These are phyloP conservation scores for Eudyptes chrysolophus DNA, from an alignment of 2,113 vertebrate genomes.

Conservation along the genomic window DNA sequence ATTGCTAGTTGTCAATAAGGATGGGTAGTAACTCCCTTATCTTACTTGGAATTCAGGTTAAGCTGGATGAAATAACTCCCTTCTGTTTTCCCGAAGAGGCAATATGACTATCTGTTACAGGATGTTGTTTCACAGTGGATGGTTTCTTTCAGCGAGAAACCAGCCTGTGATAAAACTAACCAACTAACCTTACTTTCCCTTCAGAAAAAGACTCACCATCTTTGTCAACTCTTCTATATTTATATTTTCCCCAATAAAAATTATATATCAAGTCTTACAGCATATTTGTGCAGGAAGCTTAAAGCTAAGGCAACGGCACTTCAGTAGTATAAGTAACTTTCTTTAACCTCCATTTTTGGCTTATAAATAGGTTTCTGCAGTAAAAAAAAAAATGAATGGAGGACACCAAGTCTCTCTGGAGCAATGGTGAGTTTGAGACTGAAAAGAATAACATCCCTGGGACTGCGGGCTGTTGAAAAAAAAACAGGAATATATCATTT, in stretches of 20 bases:
- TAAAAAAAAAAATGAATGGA: not conserved
- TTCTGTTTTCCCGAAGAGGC: not conserved
- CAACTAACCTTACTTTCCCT: not conserved
- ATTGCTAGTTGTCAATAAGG: not conserved
- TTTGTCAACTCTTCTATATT: not conserved
- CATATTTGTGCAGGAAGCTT: not conserved
- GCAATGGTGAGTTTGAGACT: not conserved
- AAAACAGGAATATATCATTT: not conserved
- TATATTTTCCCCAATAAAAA: not conserved
- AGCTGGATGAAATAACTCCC: not conserved
- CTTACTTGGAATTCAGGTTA: not conserved
- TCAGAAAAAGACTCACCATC: not conserved
- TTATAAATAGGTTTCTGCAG: not conserved
- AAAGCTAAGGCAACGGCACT: not conserved
- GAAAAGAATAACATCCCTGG: not conserved
- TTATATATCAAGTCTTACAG: not conserved
- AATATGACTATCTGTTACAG: not conserved
- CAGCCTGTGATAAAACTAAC: not conserved
- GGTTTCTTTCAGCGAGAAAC: not conserved
- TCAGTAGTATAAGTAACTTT: not conserved
- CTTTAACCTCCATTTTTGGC: not conserved
- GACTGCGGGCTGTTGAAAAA: not conserved
- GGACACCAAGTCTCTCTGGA: not conserved
- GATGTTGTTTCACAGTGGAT: not conserved
- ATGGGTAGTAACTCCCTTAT: not conserved